Conservation (phyloP, 92 coral and sea anemone species). For the Actinernus sp. region DNA sequence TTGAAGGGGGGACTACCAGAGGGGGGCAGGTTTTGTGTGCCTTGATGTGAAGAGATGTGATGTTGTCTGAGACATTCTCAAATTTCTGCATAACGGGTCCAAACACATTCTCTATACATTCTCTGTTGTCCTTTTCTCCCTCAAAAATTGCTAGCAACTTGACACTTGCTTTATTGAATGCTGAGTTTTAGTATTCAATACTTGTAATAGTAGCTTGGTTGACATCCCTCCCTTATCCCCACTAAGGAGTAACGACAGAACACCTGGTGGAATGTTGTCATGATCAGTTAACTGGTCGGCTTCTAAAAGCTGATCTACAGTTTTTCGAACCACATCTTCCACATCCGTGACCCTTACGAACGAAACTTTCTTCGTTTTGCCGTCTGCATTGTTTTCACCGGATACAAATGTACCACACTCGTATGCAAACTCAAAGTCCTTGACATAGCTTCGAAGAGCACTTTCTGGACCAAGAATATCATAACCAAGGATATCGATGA, state of each 20-base stretch:
- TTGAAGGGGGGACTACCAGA: too few species aligned
- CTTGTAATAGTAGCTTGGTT: conserved; percentile 36
- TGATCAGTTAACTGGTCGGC: conserved; percentile 7
- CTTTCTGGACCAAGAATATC: conserved; percentile 47
- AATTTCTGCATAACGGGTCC: conserved; percentile 6
- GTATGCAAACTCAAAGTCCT: conserved; percentile 24
- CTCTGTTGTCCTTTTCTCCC: conserved; percentile 10
- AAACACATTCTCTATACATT: conserved; percentile 5
- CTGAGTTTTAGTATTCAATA: conserved; percentile 27
- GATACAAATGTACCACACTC: conserved; percentile 41
- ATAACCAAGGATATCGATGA: conserved; percentile 33
- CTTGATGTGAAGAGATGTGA: neutral
- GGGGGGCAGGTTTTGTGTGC: too few species aligned
- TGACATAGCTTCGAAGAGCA: conserved; percentile 9
- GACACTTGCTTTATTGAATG: conserved; percentile 43
- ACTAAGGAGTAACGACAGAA: conserved; percentile 22
- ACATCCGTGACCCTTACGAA: conserved; percentile 37
- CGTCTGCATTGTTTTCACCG: neutral
- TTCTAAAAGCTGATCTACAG: conserved; percentile 19
- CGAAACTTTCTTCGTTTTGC: conserved; percentile 33
- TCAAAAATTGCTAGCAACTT: conserved; percentile 10
- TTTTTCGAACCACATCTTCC: conserved; percentile 20
- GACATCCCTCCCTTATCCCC: conserved; percentile 53
- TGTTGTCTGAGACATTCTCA: neutral
- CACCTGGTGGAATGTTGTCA: conserved; percentile 12